Percentiles rank a stretch among this genome's conserved stretches.
These are phyloP conservation scores for Kryptolebias ocellatus DNA, from an alignment of 2,797 vertebrate genomes.

Conservation along the genomic window DNA sequence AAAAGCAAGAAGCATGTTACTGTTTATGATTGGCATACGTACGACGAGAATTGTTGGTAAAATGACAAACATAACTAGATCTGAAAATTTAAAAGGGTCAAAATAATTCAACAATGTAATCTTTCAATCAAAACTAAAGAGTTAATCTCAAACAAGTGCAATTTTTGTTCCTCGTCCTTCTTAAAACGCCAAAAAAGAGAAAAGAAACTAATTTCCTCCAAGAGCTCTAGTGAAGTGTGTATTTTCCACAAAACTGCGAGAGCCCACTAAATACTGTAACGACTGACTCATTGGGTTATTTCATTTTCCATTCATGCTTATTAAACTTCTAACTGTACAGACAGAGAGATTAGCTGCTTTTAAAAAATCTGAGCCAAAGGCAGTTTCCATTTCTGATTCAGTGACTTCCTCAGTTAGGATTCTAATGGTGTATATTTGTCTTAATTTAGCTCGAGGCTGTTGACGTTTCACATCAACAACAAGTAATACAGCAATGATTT, in stretches of 20 bases:
- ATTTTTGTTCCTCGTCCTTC: too few species aligned
- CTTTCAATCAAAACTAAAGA: neutral
- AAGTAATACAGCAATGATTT: conserved; percentile 1
- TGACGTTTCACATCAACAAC: conserved; percentile 54
- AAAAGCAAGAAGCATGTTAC: too few species aligned
- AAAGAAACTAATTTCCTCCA: too few species aligned
- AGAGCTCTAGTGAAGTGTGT: neutral
- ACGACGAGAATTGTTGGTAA: too few species aligned
- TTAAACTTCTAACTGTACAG: conserved; percentile 37
- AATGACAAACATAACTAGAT: neutral
- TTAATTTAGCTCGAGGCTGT: conserved; percentile 46
- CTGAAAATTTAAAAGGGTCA: neutral
- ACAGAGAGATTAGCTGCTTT: conserved; percentile 37
- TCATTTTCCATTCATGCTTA: conserved; percentile 47
- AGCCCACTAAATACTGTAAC: conserved; percentile 39
- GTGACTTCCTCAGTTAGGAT: conserved; percentile 41
- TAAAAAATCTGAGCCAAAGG: conserved; percentile 39
- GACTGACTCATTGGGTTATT: conserved; percentile 43
- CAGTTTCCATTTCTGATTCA: conserved; percentile 39
- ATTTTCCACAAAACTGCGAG: neutral
- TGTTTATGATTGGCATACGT: too few species aligned
- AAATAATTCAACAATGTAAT: neutral
- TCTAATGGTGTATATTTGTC: conserved; percentile 45
- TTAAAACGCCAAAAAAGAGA: too few species aligned
- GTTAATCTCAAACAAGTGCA: neutral